Evolutionary conservation across 2,888 invertebrate genomes (phyloP).

Genomic region (Lottia scabra): DNA sequence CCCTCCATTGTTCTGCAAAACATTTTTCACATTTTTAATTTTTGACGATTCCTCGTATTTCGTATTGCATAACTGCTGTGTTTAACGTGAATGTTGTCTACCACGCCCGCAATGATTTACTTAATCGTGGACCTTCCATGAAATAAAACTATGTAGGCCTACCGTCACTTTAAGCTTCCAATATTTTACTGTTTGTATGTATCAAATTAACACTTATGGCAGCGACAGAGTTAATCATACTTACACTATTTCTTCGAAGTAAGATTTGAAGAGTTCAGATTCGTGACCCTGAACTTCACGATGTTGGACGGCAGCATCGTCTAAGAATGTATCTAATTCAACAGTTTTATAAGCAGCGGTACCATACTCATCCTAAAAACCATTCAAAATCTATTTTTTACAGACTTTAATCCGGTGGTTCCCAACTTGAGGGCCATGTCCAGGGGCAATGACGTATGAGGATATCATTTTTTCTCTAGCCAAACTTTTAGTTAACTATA

Average conservation of each 20-base stretch:
- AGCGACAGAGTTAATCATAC: slow-evolving; percentile 22
- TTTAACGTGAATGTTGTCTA: neutral
- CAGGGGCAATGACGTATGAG: too few relatives aligned
- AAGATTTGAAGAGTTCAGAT: slow-evolving; percentile 62
- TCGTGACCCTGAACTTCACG: slow-evolving; percentile 66
- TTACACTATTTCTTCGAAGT: slow-evolving; percentile 58
- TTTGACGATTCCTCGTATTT: neutral
- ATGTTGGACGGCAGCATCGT: slow-evolving; percentile 67
- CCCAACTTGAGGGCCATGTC: too few relatives aligned
- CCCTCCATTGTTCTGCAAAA: slow-evolving; percentile 58
- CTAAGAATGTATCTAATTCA: slow-evolving; percentile 65
- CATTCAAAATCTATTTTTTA: too few relatives aligned
- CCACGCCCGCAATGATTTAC: too few relatives aligned
- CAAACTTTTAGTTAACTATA: too few relatives aligned
- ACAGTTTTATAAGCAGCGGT: slow-evolving; percentile 70
- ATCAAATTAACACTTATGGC: too few relatives aligned
- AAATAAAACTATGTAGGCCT: too few relatives aligned
- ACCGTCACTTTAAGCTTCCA: too few relatives aligned
- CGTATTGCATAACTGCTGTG: neutral
- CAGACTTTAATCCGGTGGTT: too few relatives aligned
- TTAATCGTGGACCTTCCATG: too few relatives aligned
- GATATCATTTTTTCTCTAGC: too few relatives aligned
- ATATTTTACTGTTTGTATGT: too few relatives aligned
- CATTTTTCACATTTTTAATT: neutral
- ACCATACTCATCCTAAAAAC: slow-evolving; percentile 66